Evolutionary conservation across 2,113 vertebrate genomes (phyloP).

Genomic region (Lampris megalopsis): DNA sequence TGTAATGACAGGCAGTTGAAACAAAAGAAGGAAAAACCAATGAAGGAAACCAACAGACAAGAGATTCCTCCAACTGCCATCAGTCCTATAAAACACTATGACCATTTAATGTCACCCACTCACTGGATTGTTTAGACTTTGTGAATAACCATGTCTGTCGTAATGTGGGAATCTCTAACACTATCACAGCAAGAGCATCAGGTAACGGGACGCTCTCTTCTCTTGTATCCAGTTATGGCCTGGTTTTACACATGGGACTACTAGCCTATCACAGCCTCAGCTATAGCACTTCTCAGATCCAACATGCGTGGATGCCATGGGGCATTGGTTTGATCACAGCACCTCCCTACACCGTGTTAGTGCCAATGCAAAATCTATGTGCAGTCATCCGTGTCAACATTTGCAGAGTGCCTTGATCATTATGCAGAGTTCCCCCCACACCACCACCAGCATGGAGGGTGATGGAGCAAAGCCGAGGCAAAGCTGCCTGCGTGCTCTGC

Average conservation of each 20-base stretch:
- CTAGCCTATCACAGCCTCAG: conserved; percentile 7
- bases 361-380: conserved; percentile 34
- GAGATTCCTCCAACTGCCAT: conserved; percentile 20
- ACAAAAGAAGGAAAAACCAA: background rate
- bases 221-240: background rate
- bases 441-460: background rate
- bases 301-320: conserved; percentile 27
- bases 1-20: conserved; percentile 56
- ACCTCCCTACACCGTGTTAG: conserved; percentile 18
- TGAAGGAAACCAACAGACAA: conserved; percentile 15
- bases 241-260: background rate
- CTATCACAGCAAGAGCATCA: conserved; percentile 1
- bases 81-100: conserved; percentile 23
- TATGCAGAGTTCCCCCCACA: conserved; percentile 15
- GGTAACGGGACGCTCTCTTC: conserved; percentile 15
- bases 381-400: conserved; percentile 50
- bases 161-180: conserved; percentile 9
- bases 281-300: conserved; percentile 20
- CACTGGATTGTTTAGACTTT: conserved; percentile 28
- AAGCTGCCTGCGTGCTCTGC: background rate
- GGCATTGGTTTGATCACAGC: conserved; percentile 40
- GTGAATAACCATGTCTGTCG: conserved; percentile 4
- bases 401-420: conserved; percentile 39
- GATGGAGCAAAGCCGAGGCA: conserved; percentile 9
- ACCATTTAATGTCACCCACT: conserved; percentile 37